Conservation (phyloP, 2,888 invertebrate genomes). For the Drosophila nr. medialis region DNA sequence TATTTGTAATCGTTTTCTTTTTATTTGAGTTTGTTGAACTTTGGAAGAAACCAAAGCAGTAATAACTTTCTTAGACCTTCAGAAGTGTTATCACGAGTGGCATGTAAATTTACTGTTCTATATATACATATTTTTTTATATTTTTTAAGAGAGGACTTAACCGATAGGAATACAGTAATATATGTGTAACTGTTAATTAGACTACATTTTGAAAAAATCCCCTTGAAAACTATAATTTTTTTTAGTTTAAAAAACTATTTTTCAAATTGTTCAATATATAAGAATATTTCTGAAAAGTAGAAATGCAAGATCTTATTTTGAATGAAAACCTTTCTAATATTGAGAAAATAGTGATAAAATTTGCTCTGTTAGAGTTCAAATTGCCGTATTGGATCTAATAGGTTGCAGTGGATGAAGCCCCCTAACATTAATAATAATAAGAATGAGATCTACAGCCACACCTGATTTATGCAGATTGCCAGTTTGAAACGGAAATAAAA, state of each 20-base stretch:
- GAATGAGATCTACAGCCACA: constrained; percentile 14
- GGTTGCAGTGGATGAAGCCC: neutral
- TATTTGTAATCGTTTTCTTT: neutral
- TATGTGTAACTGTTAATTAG: neutral
- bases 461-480: constrained; percentile 34
- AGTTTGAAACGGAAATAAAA: constrained; percentile 27
- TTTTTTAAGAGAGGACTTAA: neutral
- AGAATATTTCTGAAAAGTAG: too few species aligned
- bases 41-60: neutral
- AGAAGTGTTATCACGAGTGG: neutral
- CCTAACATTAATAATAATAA: neutral
- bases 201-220: neutral
- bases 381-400: neutral
- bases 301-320: neutral
- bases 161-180: neutral
- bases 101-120: neutral
- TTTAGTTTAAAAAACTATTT: neutral
- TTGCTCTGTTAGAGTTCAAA: neutral
- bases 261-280: too few species aligned
- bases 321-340: neutral
- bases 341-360: too few species aligned
- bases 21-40: neutral
- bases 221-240: neutral
- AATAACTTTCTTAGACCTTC: neutral
- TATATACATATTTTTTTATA: neutral